phyloP scores from a whole-genome alignment of 2,888 invertebrate genomes.

The Synergus laeviventris region DNA sequence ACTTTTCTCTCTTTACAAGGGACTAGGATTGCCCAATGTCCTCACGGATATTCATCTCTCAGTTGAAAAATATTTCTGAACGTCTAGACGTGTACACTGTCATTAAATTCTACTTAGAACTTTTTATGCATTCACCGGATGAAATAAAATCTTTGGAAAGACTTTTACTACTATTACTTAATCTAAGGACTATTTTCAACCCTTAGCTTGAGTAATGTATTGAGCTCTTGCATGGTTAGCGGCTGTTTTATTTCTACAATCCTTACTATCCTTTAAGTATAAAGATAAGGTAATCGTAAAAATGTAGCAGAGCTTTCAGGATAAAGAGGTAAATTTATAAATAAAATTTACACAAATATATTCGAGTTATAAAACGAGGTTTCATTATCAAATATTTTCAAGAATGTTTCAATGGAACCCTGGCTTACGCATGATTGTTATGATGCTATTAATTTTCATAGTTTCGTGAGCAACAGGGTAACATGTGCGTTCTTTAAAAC shows the following conservation, averaged over 20 bases:
- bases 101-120: conserved; percentile 63
- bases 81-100: conserved; percentile 68
- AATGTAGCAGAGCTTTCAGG: not conserved
- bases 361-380: not conserved
- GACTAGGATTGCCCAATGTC: conserved; percentile 11
- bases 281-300: conserved; percentile 1
- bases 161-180: not conserved
- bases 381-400: not conserved
- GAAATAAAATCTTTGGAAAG: not conserved
- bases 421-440: not conserved
- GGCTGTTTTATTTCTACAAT: not conserved
- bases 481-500: conserved; percentile 30
- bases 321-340: not conserved
- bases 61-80: not conserved
- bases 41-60: conserved; percentile 21
- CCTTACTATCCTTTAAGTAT: not conserved
- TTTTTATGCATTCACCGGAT: not conserved
- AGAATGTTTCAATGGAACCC: not conserved
- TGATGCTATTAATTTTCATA: conserved; percentile 17
- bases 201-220: not conserved
- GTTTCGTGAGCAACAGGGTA: conserved; percentile 11
- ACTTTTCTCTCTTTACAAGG: conserved; percentile 29
- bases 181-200: not conserved
- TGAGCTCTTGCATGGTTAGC: not conserved
- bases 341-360: not conserved